Base-by-base conservation (phyloP, 2,113 vertebrate genomes). In the Neotragus moschatus region DNA sequence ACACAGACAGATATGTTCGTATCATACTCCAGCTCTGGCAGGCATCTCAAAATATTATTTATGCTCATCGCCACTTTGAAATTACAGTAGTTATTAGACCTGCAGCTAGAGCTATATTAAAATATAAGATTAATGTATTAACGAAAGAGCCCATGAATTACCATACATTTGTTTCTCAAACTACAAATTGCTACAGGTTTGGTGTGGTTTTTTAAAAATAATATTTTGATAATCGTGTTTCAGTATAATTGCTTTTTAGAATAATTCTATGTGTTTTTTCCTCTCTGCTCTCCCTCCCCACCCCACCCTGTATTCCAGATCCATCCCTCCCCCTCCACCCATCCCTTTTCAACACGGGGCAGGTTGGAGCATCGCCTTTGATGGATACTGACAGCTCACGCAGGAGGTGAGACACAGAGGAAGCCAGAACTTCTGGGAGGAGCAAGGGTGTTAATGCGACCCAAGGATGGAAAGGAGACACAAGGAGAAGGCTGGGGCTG, bases 111-210 rank as follows among this genome's bases (percentile, higher is more conserved):
- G 89, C 90, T 47, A 56, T 55, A 43, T 75, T 43, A 43, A 43
- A 75, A 43, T 15, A 26, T 23, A 75, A 43, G 70, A 75, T 93
- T 56, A 96, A 82, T 5, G 2, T 77, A 80, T 81, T 97, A 94
- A 96, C 91, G 90, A 97, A 96, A 95, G 91, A 91, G 33, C 36
- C 17, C 51, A 77, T 2, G 53, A 58, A 93, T 90, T 58, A 75
- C 61, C 55, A 61, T 26, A 39, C 39, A 51, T 51, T 88, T 25
- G 7, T 28, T 80, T 96, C 86, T 60, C 56, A 84, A 66, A 88
- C 80, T 88, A 92, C 90, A 96, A 89, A 97, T 97, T 53, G 43
- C 70, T 89, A 49, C n/a, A 25, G 77, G 49, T 39, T 84, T 85
- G 49, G n/a, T 39, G 13, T 25, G 33, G 0, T 30, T 1, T n/a